phyloP scores from a whole-genome alignment of 2,113 vertebrate species.

The Galemys pyrenaicus region DNA sequence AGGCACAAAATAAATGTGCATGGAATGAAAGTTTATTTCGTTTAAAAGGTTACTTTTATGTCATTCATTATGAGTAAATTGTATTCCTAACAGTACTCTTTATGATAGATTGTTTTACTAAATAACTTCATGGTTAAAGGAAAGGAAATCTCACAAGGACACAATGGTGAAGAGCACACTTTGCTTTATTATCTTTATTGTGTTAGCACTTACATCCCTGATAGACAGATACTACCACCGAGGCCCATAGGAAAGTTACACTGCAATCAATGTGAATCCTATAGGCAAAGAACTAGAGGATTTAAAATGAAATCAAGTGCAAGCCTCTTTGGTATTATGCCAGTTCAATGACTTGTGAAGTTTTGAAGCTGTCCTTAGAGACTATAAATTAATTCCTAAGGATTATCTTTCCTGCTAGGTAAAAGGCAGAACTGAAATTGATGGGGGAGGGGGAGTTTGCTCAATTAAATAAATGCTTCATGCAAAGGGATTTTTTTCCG shows the following conservation, averaged over 20 bases:
- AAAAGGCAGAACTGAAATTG: slow-evolving; percentile 60
- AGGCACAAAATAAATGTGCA: slow-evolving; percentile 2
- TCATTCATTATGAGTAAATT: slow-evolving; percentile 35
- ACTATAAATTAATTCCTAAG: slow-evolving; percentile 67
- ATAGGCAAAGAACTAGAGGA: slow-evolving; percentile 58
- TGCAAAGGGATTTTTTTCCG: slow-evolving; percentile 9
- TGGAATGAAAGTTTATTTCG: slow-evolving; percentile 16
- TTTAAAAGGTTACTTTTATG: background rate
- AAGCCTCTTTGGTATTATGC: slow-evolving; percentile 54
- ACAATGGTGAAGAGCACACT: background rate
- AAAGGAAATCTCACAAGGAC: slow-evolving; percentile 62
- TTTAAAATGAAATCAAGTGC: slow-evolving; percentile 71
- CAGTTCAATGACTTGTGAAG: slow-evolving; percentile 65
- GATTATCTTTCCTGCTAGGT: slow-evolving; percentile 53
- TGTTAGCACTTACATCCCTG: slow-evolving; percentile 43
- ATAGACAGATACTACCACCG: slow-evolving; percentile 41
- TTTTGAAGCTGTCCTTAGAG: slow-evolving; percentile 66
- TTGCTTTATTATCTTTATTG: slow-evolving; percentile 56
- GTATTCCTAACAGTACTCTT: background rate
- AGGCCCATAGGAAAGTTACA: slow-evolving; percentile 30
- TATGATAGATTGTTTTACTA: slow-evolving; percentile 49
- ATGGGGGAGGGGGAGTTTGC: background rate
- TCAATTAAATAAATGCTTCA: slow-evolving; percentile 36
- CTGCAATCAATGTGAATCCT: slow-evolving; percentile 67
- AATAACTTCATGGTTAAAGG: slow-evolving; percentile 41